A percentile compares a stretch with the other conserved stretches of the same genome.
Evolutionary conservation across 2,797 vertebrate species (phyloP).

Genomic region (Vireo griseus): DNA sequence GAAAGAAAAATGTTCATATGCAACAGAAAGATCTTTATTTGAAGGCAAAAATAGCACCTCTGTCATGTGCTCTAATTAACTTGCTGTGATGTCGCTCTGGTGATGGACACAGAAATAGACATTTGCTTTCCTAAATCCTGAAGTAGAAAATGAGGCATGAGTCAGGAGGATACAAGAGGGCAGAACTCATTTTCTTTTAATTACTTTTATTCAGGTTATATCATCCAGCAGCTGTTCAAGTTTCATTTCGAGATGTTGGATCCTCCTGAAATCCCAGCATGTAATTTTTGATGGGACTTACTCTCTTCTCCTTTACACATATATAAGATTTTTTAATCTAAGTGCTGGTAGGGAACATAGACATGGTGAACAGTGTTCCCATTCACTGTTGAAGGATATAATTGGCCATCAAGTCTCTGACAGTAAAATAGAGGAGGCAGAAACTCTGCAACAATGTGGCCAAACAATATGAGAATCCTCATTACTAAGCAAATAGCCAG

Average conservation of each 20-base stretch:
- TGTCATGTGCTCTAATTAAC: constrained; percentile 63
- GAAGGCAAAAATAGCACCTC: constrained; percentile 51
- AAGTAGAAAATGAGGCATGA: constrained; percentile 57
- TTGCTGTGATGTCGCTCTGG: constrained; percentile 50
- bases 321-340: not conserved
- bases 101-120: constrained; percentile 63
- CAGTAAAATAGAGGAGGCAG: not conserved
- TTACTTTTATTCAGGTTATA: constrained; percentile 65
- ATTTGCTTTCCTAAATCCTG: constrained; percentile 58
- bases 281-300: constrained; percentile 22
- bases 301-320: not conserved
- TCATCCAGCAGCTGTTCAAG: constrained; percentile 50
- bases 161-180: constrained; percentile 60
- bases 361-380: not conserved
- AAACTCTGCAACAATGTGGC: not conserved
- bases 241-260: constrained; percentile 16
- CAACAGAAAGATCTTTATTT: constrained; percentile 43
- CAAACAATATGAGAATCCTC: not conserved
- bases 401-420: not conserved
- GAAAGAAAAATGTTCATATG: constrained; percentile 45
- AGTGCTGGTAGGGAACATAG: not conserved
- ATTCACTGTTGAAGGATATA: not conserved
- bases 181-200: constrained; percentile 63
- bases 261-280: constrained; percentile 19
- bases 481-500: not conserved